phyloP scores from a whole-genome alignment of 2,113 vertebrate species.

The Pelecanus crispus region DNA sequence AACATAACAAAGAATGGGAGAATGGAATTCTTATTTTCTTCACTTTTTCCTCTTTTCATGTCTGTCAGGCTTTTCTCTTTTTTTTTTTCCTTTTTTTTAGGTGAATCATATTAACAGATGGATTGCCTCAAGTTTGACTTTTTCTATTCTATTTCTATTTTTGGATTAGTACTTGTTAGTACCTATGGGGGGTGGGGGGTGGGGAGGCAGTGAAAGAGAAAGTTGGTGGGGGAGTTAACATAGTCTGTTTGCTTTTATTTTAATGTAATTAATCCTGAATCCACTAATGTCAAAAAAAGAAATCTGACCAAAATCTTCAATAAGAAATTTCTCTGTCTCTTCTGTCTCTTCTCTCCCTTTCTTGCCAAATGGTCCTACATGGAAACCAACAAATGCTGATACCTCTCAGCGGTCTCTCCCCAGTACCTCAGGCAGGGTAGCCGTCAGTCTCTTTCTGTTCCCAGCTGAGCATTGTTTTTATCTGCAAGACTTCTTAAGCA shows the following conservation, averaged over 20 bases:
- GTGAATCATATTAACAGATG: background rate
- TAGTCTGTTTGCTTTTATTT: background rate
- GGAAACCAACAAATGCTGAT: background rate
- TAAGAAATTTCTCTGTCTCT: background rate
- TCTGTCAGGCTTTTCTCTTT: background rate
- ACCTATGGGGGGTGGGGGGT: too few species aligned
- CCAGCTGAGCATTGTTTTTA: background rate
- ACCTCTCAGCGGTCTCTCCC: background rate
- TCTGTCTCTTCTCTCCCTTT: background rate
- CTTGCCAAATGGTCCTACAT: background rate
- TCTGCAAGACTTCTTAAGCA: background rate
- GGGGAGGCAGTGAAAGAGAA: too few species aligned
- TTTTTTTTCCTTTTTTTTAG: background rate
- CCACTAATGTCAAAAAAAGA: background rate
- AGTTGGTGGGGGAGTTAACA: background rate
- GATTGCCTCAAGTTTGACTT: background rate
- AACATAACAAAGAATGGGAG: background rate
- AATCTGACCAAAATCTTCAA: background rate
- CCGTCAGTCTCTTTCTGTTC: background rate
- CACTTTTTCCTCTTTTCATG: background rate
- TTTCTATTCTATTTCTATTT: background rate
- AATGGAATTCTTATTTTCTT: background rate
- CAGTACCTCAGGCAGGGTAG: background rate
- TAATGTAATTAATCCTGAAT: background rate
- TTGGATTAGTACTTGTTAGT: too few species aligned